A percentile compares a stretch with the other conserved stretches of the same genome.
phyloP scores from a whole-genome alignment of 2,888 invertebrate genomes.

The Phaonia tiefii region DNA sequence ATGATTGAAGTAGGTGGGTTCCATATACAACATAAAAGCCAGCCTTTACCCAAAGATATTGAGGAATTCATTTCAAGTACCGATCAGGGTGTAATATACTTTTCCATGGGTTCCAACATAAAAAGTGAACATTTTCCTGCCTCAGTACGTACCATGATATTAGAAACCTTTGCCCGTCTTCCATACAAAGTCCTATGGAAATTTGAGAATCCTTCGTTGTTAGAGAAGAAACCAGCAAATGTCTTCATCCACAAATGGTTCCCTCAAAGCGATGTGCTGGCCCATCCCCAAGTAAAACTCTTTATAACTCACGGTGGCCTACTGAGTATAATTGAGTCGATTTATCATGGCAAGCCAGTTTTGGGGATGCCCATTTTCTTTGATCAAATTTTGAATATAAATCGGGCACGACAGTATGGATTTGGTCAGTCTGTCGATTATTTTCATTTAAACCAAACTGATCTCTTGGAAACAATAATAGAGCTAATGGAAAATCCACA shows the following conservation, averaged over 20 bases:
- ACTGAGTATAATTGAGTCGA: slow-evolving; percentile 80
- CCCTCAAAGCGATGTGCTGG: slow-evolving; percentile 79
- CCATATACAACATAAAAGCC: slow-evolving; percentile 73
- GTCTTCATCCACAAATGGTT: slow-evolving; percentile 77
- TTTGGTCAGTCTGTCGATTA: slow-evolving; percentile 72
- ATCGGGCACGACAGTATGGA: slow-evolving; percentile 71
- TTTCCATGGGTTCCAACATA: slow-evolving; percentile 80
- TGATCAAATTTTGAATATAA: slow-evolving; percentile 78
- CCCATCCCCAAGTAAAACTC: slow-evolving; percentile 80
- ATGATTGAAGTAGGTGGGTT: slow-evolving; percentile 79
- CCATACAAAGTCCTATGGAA: slow-evolving; percentile 80
- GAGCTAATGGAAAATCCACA: slow-evolving; percentile 69
- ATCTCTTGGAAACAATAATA: slow-evolving; percentile 67
- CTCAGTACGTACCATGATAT: slow-evolving; percentile 68
- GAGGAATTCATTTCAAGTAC: slow-evolving; percentile 78
- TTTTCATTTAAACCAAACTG: slow-evolving; percentile 55
- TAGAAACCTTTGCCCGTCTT: slow-evolving; percentile 69
- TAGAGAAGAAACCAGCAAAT: slow-evolving; percentile 73
- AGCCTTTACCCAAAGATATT: slow-evolving; percentile 75
- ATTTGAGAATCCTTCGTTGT: slow-evolving; percentile 76
- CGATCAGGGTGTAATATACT: slow-evolving; percentile 79
- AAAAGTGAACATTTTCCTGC: slow-evolving; percentile 72
- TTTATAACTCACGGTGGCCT: slow-evolving; percentile 82
- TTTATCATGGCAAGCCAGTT: slow-evolving; percentile 79
- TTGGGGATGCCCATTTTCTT: slow-evolving; percentile 79